A percentile compares a stretch with the other conserved stretches of the same genome.
Evolutionary conservation across 2,888 invertebrate genomes (phyloP).

Genomic region (Pristionchus entomophagus): DNA sequence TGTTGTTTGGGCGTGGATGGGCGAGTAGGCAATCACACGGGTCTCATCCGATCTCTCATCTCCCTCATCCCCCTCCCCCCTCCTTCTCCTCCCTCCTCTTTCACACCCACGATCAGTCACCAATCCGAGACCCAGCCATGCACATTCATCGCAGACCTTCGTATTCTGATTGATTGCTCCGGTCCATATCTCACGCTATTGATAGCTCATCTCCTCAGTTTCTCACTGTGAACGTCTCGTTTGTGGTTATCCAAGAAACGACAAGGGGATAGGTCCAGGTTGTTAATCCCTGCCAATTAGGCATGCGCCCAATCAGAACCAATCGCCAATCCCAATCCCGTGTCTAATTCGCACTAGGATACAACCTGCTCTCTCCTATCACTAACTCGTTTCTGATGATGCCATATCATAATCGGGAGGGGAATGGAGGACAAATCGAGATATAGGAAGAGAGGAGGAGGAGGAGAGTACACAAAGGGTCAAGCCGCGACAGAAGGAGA

Average conservation of each 20-base stretch:
- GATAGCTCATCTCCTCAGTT: too few relatives aligned
- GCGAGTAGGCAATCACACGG: slow-evolving; percentile 28
- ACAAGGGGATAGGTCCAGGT: too few relatives aligned
- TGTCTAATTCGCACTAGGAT: background rate
- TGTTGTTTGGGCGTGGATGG: slow-evolving; percentile 37
- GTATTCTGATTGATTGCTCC: too few relatives aligned
- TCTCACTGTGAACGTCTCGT: too few relatives aligned
- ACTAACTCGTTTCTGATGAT: slow-evolving; percentile 25
- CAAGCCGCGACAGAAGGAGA: background rate
- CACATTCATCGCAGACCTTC: too few relatives aligned
- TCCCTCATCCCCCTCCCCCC: background rate
- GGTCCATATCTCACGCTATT: too few relatives aligned
- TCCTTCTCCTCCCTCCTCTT: background rate
- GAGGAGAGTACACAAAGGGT: slow-evolving; percentile 17
- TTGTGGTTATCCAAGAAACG: too few relatives aligned
- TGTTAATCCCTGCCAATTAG: background rate
- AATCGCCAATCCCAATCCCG: background rate
- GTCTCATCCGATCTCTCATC: slow-evolving; percentile 25
- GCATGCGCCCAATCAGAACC: too few relatives aligned
- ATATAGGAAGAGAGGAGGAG: background rate
- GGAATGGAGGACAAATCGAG: slow-evolving; percentile 34
- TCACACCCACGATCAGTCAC: slow-evolving; percentile 34
- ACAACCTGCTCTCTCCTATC: slow-evolving; percentile 15
- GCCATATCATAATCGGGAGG: slow-evolving; percentile 29
- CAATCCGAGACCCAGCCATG: background rate